Evolutionary conservation across 2,113 vertebrate genomes (phyloP).

Genomic region (Ictalurus punctatus): DNA sequence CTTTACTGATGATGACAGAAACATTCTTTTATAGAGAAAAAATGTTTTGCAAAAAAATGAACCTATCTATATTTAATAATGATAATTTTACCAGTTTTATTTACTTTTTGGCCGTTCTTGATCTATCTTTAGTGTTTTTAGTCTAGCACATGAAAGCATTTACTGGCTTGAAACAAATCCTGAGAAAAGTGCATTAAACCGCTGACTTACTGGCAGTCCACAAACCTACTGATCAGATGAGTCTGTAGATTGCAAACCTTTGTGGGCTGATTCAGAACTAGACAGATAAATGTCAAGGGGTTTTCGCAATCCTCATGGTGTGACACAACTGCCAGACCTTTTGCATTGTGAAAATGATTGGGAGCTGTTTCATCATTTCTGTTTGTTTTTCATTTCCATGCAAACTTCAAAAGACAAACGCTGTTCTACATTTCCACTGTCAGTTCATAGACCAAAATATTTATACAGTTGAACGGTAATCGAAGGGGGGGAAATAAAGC

Average conservation of each 20-base stretch:
- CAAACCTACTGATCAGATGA: constrained; percentile 33
- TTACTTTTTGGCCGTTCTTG: not conserved
- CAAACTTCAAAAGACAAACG: not conserved
- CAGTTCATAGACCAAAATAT: not conserved
- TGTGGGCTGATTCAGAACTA: constrained; percentile 60
- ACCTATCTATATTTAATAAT: not conserved
- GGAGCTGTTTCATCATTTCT: not conserved
- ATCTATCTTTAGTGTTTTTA: not conserved
- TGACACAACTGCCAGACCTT: constrained; percentile 14
- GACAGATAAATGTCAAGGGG: constrained; percentile 51
- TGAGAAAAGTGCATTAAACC: not conserved
- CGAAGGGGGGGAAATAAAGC: not conserved
- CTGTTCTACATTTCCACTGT: not conserved
- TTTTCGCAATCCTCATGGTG: constrained; percentile 27
- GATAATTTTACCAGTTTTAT: not conserved
- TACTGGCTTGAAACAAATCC: not conserved
- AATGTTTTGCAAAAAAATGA: not conserved
- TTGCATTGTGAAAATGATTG: constrained; percentile 1
- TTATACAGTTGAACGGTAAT: not conserved
- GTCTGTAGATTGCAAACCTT: constrained; percentile 26
- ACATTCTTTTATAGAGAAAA: not conserved
- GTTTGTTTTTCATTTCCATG: not conserved
- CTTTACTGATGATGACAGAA: not conserved
- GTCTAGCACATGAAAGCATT: not conserved
- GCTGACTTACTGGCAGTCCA: constrained; percentile 29